Evolutionary conservation across 1,140 invertebrate genomes (phyloP).

Genomic region (Stegodyphus dumicola): DNA sequence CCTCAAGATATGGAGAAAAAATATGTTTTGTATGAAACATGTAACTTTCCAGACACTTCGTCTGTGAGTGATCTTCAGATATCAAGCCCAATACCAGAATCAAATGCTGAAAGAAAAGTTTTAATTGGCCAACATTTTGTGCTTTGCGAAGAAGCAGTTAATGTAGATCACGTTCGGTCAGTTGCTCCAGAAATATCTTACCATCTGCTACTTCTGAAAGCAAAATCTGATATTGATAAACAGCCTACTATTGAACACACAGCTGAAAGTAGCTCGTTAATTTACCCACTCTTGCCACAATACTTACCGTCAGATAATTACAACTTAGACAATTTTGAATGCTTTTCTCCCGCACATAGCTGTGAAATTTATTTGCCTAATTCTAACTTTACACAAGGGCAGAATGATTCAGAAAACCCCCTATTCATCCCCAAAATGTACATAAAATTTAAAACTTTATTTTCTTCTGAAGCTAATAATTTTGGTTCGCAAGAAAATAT

Average conservation of each 20-base stretch:
- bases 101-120: conserved; percentile 13
- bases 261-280: background rate
- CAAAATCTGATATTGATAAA: background rate
- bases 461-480: background rate
- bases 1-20: conserved; percentile 24
- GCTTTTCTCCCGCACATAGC: conserved; percentile 27
- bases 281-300: conserved; percentile 42
- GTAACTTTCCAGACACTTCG: background rate
- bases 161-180: background rate
- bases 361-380: conserved; percentile 54
- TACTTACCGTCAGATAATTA: conserved; percentile 37
- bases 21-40: conserved; percentile 46
- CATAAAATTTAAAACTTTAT: conserved; percentile 40
- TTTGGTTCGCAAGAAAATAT: no score
- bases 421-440: conserved; percentile 39
- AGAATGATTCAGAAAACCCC: conserved; percentile 12
- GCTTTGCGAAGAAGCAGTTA: conserved; percentile 12
- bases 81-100: conserved; percentile 2
- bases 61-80: background rate
- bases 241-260: background rate
- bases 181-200: conserved; percentile 3
- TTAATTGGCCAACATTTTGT: conserved; percentile 15
- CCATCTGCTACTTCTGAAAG: conserved; percentile 7
- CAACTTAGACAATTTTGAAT: conserved; percentile 31
- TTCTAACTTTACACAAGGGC: background rate